phyloP scores from a whole-genome alignment of 2,888 invertebrate species.

The Hydraecia micacea region DNA sequence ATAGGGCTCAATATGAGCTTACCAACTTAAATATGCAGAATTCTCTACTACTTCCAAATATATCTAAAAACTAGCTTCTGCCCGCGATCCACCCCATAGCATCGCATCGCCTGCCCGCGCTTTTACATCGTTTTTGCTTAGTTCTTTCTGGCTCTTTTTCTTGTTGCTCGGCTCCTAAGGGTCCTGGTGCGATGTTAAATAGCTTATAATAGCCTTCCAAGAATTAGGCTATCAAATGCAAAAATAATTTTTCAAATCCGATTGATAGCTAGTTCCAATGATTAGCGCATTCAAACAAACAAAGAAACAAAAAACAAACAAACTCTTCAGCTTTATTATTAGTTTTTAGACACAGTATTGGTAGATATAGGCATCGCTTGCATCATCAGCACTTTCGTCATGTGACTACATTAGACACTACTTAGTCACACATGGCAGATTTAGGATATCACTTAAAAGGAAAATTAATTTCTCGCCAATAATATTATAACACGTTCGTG shows the following conservation, averaged over 20 bases:
- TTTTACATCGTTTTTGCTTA: background rate
- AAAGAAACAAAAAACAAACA: no score
- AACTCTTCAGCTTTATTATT: no score
- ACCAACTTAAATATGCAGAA: background rate
- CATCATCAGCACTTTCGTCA: background rate
- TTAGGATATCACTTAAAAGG: background rate
- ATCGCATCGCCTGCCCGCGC: background rate
- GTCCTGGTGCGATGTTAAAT: background rate
- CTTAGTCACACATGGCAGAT: background rate
- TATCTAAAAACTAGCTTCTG: background rate
- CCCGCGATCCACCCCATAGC: background rate
- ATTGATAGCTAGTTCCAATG: background rate
- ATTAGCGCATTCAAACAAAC: no score
- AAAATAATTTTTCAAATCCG: background rate
- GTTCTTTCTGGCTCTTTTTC: background rate
- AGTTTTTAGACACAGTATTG: no score
- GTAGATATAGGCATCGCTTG: background rate
- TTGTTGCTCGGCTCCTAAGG: background rate
- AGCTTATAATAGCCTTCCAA: background rate
- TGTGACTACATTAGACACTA: background rate
- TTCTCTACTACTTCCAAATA: background rate
- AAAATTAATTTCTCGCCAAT: constrained; percentile 15
- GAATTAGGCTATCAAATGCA: background rate
- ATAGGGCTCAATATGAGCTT: no score
- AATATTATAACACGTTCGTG: background rate